Evolutionary conservation across 2,113 vertebrate genomes (phyloP).

Genomic region (Cyprinodon tularosa): DNA sequence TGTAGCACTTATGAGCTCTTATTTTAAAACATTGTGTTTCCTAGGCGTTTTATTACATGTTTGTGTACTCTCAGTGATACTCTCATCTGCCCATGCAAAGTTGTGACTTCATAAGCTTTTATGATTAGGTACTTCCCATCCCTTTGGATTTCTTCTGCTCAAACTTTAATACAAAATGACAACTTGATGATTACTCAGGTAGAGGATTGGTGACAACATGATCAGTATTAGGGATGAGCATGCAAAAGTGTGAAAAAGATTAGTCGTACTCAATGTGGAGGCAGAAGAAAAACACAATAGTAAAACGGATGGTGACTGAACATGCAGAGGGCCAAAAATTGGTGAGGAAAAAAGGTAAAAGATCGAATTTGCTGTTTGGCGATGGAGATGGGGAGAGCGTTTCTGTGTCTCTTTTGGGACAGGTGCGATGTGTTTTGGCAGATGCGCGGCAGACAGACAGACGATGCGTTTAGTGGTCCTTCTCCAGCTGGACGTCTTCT

Average conservation of each 20-base stretch:
- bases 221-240: slow-evolving; percentile 39
- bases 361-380: slow-evolving; percentile 2
- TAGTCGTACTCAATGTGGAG: slow-evolving; percentile 8
- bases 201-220: slow-evolving; percentile 27
- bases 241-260: slow-evolving; percentile 49
- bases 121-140: slow-evolving; percentile 36
- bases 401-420: slow-evolving; percentile 49
- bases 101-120: slow-evolving; percentile 6
- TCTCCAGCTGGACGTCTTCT: slow-evolving; percentile 68
- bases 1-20: neutral
- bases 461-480: slow-evolving; percentile 63
- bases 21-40: neutral
- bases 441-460: slow-evolving; percentile 61
- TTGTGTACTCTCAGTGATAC: neutral
- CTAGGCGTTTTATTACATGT: neutral
- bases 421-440: slow-evolving; percentile 57
- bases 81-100: neutral
- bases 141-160: slow-evolving; percentile 18
- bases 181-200: neutral
- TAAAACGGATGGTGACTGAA: neutral
- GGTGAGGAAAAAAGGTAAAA: neutral
- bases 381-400: slow-evolving; percentile 47
- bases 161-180: slow-evolving; percentile 9
- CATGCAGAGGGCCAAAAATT: neutral
- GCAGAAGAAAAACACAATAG: neutral